A percentile compares a stretch with the other conserved stretches of the same genome.
phyloP scores from a whole-genome alignment of 2,113 vertebrate genomes.

The Nyctibius bracteatus region DNA sequence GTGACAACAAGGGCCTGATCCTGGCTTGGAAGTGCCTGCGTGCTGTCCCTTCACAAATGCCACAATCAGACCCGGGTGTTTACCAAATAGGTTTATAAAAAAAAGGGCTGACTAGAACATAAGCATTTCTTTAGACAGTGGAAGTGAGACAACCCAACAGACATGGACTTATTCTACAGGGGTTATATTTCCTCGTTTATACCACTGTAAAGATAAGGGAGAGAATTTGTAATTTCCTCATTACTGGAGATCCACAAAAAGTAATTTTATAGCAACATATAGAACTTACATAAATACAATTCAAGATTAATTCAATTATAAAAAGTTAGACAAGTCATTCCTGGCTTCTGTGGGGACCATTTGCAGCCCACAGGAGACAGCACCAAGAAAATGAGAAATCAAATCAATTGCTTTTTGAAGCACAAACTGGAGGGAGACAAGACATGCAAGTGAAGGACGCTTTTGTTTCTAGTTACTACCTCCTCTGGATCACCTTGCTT shows the following conservation, averaged over 20 bases:
- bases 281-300: background rate
- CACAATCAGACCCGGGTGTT: background rate
- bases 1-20: background rate
- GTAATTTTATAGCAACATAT: background rate
- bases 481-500: background rate
- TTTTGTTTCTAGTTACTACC: background rate
- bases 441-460: background rate
- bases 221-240: background rate
- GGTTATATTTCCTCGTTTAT: background rate
- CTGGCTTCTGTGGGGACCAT: background rate
- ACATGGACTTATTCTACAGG: background rate
- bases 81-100: background rate
- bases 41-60: background rate
- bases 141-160: background rate
- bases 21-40: background rate
- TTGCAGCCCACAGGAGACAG: background rate
- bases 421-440: background rate
- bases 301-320: background rate
- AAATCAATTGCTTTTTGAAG: background rate
- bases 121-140: constrained; percentile 8
- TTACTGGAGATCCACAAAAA: background rate
- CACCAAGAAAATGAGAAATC: background rate
- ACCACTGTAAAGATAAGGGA: background rate
- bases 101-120: background rate
- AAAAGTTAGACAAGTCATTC: background rate